These are phyloP conservation scores for Actinopyga echinites DNA, from an alignment of 53 echinoderm and acorn worm species.

Conservation along the genomic window DNA sequence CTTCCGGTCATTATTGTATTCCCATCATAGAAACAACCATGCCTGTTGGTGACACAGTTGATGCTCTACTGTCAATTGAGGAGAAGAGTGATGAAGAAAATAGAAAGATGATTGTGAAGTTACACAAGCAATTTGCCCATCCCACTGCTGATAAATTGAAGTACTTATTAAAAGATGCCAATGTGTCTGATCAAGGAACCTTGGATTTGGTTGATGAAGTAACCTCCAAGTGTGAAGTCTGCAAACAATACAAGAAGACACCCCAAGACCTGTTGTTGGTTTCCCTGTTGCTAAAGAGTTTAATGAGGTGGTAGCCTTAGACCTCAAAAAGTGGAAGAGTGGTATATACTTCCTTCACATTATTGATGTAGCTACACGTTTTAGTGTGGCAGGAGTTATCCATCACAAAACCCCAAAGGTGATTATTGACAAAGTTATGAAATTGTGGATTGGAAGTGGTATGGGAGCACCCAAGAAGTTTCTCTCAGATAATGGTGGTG, in stretches of 20 bases:
- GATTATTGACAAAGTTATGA: background rate
- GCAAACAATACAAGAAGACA: background rate
- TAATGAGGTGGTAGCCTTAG: background rate
- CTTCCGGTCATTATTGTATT: constrained; percentile 19
- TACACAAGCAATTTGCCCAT: background rate
- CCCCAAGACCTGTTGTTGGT: constrained; percentile 9
- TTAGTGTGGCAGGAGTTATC: no score
- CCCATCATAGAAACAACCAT: constrained; percentile 14
- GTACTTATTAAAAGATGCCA: background rate
- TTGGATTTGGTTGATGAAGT: background rate
- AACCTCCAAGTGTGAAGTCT: no score
- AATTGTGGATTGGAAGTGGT: constrained; percentile 12
- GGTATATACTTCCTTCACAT: no score
- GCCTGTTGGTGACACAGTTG: constrained; percentile 15
- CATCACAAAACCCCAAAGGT: background rate
- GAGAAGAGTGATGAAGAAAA: background rate
- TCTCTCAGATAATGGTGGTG: constrained; percentile 35
- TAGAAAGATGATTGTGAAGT: background rate
- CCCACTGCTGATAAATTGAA: background rate
- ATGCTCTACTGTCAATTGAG: background rate
- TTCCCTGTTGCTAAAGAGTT: background rate
- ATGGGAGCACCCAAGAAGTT: constrained; percentile 26
- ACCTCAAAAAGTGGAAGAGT: no score
- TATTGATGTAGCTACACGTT: no score
- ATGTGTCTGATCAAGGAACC: background rate